Percentiles rank a stretch among this genome's conserved stretches.
Evolutionary conservation across 2,797 vertebrate genomes (phyloP).

Genomic region (Cheracebus regulus): DNA sequence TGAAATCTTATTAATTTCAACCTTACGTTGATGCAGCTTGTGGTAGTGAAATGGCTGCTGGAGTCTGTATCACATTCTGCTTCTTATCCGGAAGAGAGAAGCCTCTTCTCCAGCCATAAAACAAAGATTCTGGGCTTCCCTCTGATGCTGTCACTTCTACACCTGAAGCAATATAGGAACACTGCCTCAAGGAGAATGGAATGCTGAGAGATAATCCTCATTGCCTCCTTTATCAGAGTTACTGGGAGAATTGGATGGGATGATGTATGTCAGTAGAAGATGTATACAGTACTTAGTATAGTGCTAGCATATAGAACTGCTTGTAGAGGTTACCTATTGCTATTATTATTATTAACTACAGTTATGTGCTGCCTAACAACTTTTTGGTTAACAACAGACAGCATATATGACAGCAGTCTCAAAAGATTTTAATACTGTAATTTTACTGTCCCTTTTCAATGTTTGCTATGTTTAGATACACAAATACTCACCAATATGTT

Average conservation of each 20-base stretch:
- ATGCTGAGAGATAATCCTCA: background rate
- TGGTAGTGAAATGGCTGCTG: background rate
- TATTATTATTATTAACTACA: background rate
- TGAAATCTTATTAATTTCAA: background rate
- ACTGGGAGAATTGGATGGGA: background rate
- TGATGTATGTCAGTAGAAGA: no score
- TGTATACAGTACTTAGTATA: background rate
- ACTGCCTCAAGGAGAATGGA: background rate
- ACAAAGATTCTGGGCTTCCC: background rate
- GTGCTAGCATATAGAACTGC: background rate
- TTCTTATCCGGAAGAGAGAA: background rate
- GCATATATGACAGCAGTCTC: background rate
- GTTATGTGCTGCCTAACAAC: background rate
- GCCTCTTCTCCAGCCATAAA: background rate
- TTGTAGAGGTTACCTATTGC: background rate
- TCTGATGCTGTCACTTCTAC: background rate
- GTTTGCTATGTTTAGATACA: background rate
- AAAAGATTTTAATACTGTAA: background rate
- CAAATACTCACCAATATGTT: background rate
- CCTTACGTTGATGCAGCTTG: background rate
- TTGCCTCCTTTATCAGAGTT: background rate
- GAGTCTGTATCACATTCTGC: background rate
- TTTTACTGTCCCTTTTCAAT: background rate
- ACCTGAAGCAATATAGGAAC: background rate
- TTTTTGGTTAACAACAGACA: background rate